A percentile compares a stretch with the other conserved stretches of the same genome.
phyloP scores from a whole-genome alignment of 1,140 invertebrate genomes.

The Aradophagus sp. region DNA sequence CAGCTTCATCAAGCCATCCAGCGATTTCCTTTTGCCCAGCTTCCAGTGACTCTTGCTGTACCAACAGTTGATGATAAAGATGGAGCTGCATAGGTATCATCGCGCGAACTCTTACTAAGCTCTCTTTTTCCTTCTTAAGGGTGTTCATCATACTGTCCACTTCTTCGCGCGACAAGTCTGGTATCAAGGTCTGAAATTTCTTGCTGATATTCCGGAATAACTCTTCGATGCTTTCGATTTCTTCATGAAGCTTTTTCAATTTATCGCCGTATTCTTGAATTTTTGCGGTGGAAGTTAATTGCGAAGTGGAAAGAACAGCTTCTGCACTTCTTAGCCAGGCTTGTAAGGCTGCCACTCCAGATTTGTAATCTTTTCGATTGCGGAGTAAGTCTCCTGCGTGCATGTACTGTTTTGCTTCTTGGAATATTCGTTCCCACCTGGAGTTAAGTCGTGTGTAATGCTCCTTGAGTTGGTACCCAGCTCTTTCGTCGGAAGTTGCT shows the following conservation, averaged over 20 bases:
- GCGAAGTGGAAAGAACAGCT: conserved; percentile 78
- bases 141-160: conserved; percentile 92
- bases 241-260: conserved; percentile 84
- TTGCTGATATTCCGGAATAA: conserved; percentile 92
- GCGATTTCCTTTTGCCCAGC: conserved; percentile 89
- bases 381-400: conserved; percentile 90
- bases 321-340: conserved; percentile 88
- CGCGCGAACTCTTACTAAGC: conserved; percentile 86
- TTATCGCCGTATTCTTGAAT: conserved; percentile 87
- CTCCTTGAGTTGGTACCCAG: conserved; percentile 85
- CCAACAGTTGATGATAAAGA: conserved; percentile 86
- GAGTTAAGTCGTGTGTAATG: conserved; percentile 82
- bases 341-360: conserved; percentile 84
- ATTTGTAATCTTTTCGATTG: conserved; percentile 86
- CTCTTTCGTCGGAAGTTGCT: conserved; percentile 87
- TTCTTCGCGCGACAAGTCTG: conserved; percentile 91
- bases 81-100: conserved; percentile 86
- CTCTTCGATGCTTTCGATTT: conserved; percentile 91
- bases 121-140: conserved; percentile 92
- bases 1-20: conserved; percentile 89
- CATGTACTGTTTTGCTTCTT: conserved; percentile 89
- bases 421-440: conserved; percentile 88
- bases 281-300: conserved; percentile 83
- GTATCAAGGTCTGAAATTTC: conserved; percentile 92
- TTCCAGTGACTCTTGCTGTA: conserved; percentile 93